Evolutionary conservation across 2,888 invertebrate genomes (phyloP).

Genomic region (Andrena bicolor): DNA sequence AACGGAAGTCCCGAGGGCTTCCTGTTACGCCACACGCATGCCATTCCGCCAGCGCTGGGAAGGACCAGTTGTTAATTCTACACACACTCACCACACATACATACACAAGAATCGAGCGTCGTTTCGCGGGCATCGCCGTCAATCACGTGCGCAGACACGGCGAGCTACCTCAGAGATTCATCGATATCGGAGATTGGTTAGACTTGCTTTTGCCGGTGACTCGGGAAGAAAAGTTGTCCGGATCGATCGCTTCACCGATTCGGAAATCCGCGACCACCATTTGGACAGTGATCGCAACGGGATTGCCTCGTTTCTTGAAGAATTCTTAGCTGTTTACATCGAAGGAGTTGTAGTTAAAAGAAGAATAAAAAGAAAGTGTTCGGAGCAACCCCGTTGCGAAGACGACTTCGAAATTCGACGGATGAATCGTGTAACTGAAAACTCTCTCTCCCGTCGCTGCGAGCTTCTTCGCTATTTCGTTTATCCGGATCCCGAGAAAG

Average conservation of each 20-base stretch:
- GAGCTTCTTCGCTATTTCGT: slow-evolving; percentile 3
- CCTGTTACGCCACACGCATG: slow-evolving; percentile 54
- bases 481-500: neutral
- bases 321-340: neutral
- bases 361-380: neutral
- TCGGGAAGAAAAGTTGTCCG: neutral
- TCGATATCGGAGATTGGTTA: slow-evolving; percentile 74
- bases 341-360: neutral
- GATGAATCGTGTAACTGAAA: slow-evolving; percentile 6
- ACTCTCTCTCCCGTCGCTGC: neutral
- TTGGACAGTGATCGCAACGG: slow-evolving; percentile 15
- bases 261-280: neutral
- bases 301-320: neutral
- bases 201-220: slow-evolving; percentile 66
- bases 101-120: slow-evolving; percentile 41
- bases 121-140: slow-evolving; percentile 11
- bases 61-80: slow-evolving; percentile 36
- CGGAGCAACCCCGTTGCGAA: slow-evolving; percentile 27
- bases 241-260: neutral
- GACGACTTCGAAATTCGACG: neutral
- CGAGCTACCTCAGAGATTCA: slow-evolving; percentile 15
- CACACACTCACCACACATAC: slow-evolving; percentile 52
- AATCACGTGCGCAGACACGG: slow-evolving; percentile 16
- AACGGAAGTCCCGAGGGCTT: slow-evolving; percentile 24
- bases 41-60: slow-evolving; percentile 19